phyloP scores from a whole-genome alignment of 2,888 invertebrate species.

The Diplolepis rosae region DNA sequence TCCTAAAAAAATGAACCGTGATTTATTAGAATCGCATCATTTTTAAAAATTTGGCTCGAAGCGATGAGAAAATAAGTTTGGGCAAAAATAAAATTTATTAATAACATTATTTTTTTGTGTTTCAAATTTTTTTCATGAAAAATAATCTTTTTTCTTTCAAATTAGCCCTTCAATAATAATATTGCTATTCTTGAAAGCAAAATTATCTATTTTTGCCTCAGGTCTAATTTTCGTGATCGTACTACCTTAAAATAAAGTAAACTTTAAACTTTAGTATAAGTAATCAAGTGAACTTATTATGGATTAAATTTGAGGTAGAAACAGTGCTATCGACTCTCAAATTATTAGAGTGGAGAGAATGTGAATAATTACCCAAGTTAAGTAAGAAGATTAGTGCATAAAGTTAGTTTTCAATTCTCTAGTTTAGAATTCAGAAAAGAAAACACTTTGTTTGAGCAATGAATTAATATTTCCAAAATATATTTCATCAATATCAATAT shows the following conservation, averaged over 20 bases:
- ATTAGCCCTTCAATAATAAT: too few species aligned
- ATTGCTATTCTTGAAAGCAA: too few species aligned
- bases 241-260: slow-evolving; percentile 3
- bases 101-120: too few species aligned
- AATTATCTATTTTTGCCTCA: too few species aligned
- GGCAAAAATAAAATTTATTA: too few species aligned
- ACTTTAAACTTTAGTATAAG: slow-evolving; percentile 8
- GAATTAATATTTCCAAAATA: not conserved
- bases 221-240: slow-evolving; percentile 5
- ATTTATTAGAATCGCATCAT: too few species aligned
- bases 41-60: too few species aligned
- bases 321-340: slow-evolving; percentile 9
- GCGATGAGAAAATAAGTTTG: too few species aligned
- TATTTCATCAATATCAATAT: too few species aligned
- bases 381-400: not conserved
- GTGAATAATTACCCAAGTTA: not conserved
- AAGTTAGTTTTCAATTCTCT: not conserved
- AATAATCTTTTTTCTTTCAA: too few species aligned
- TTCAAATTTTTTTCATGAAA: too few species aligned
- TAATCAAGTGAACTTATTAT: slow-evolving; percentile 20
- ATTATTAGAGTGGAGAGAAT: not conserved
- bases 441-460: not conserved
- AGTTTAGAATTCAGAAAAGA: not conserved
- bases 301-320: slow-evolving; percentile 20
- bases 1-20: too few species aligned